Conservation (phyloP, 2,888 invertebrate species). For the Macrosoma leucophasiata region DNA sequence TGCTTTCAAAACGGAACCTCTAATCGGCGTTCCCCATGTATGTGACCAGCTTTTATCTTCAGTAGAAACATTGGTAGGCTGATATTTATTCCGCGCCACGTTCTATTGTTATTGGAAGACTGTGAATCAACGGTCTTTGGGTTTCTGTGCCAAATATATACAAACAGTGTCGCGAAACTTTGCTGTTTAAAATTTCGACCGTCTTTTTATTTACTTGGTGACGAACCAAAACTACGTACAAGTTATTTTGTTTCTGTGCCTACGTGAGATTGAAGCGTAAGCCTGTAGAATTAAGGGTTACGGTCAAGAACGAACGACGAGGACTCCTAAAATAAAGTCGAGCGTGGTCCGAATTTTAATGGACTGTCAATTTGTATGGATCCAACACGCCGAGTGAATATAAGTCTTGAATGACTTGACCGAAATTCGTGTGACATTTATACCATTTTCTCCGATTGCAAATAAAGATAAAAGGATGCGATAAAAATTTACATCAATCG, state of each 20-base stretch:
- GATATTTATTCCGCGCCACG: constrained; percentile 35
- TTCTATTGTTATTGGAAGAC: constrained; percentile 23
- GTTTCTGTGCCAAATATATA: constrained; percentile 48
- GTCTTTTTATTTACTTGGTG: constrained; percentile 52
- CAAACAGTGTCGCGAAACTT: constrained; percentile 50
- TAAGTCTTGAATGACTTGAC: constrained; percentile 40
- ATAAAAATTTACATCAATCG: too few relatives aligned
- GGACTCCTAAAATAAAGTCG: constrained; percentile 44
- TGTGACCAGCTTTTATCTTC: constrained; percentile 8
- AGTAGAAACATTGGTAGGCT: constrained; percentile 10
- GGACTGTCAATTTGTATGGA: constrained; percentile 35
- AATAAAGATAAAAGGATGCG: too few relatives aligned
- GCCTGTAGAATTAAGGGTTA: constrained; percentile 40
- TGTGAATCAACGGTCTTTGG: constrained; percentile 32
- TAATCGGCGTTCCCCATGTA: too few relatives aligned
- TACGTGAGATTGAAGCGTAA: constrained; percentile 56
- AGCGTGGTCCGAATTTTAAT: constrained; percentile 43
- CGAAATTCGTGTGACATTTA: constrained; percentile 27
- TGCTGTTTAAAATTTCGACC: constrained; percentile 40
- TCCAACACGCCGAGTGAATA: constrained; percentile 30
- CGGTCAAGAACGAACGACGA: constrained; percentile 48
- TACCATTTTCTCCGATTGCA: constrained; percentile 17
- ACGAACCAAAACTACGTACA: constrained; percentile 63
- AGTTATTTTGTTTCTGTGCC: constrained; percentile 51
- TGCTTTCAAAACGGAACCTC: too few relatives aligned